Evolutionary conservation across 2,113 vertebrate genomes (phyloP).

Genomic region (Zosterops hypoxanthus): DNA sequence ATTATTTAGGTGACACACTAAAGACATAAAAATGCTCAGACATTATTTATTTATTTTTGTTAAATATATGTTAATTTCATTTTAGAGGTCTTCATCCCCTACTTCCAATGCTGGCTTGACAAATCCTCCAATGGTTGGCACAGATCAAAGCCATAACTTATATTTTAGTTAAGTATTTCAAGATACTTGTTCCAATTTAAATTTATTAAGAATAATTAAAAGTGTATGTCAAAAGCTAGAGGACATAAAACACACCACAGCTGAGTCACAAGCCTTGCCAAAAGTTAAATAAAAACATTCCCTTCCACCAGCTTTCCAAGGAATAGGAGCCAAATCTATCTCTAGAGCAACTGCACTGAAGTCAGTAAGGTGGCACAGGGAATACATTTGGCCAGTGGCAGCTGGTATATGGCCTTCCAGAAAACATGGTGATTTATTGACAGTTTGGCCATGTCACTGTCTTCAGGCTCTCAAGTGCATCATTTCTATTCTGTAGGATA

Average conservation of each 20-base stretch:
- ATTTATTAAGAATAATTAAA: conserved; percentile 63
- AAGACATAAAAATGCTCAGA: conserved; percentile 22
- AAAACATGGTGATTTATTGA: neutral
- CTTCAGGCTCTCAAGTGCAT: neutral
- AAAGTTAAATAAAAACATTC: conserved; percentile 39
- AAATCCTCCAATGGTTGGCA: neutral
- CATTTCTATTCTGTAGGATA: neutral
- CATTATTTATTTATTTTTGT: conserved; percentile 40
- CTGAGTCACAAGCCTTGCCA: neutral
- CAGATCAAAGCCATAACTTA: conserved; percentile 39
- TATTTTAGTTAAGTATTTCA: conserved; percentile 2
- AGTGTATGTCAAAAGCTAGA: neutral
- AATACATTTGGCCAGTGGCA: neutral
- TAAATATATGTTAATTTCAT: conserved; percentile 36
- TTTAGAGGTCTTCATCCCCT: neutral
- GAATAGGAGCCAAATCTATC: neutral
- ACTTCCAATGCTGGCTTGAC: conserved; percentile 1
- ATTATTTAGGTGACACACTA: conserved; percentile 28
- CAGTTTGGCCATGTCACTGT: neutral
- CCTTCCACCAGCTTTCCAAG: neutral
- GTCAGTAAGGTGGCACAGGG: neutral
- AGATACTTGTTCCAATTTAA: conserved; percentile 39
- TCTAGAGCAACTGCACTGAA: neutral
- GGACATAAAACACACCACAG: conserved; percentile 6
- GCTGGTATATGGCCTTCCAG: neutral